Evolutionary conservation across 1,140 invertebrate species (phyloP), one percentile per base, ranked within the genome.

Genomic region (Solenopsis fugax): DNA sequence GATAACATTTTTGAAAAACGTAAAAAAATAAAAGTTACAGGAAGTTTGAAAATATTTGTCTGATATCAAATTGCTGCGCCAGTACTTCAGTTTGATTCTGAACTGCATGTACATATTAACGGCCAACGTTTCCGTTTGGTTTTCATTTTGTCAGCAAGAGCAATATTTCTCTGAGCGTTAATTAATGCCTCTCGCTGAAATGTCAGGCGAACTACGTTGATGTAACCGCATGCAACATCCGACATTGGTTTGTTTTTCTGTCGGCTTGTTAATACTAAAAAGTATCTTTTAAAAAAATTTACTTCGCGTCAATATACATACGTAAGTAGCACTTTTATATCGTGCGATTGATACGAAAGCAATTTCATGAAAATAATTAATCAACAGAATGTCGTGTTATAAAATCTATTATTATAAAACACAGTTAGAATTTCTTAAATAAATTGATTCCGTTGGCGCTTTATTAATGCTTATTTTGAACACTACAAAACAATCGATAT

Each of bases 111-210:
- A 58, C 52, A 60, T 58, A 82, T 72, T 82, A 72, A 82, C 37
- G 4, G 18, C 24, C 37, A 82, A 73, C 18, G 54, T 82, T 58
- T 52, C 24, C 18, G 67, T 7, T 58, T 21, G 24, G 12, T 72
- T 72, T 82, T 48, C 12, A 72, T 73, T 73, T 58, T 58, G 4
- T 12, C 24, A 37, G 24, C 41, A 58, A 48, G 7, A 62, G 41
- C 69, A 75, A 64, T 84, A 84, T 73, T 84, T 84, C 24, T 9
- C 69, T 50, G 54, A 60, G 9, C 29, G 56, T 84, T 84, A 84
- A 73, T 84, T 84, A 84, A 75, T 82, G 67, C 67, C 24, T n/a
- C 34, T 56, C 21, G 78, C 2, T 73, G 24, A 13, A 12, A 37
- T n/a, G 4, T 6, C 13, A 5, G 13, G 24, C 18, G 18, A 73